Base-by-base conservation (phyloP, 2,888 invertebrate genomes). In the Pandemis corylana region DNA sequence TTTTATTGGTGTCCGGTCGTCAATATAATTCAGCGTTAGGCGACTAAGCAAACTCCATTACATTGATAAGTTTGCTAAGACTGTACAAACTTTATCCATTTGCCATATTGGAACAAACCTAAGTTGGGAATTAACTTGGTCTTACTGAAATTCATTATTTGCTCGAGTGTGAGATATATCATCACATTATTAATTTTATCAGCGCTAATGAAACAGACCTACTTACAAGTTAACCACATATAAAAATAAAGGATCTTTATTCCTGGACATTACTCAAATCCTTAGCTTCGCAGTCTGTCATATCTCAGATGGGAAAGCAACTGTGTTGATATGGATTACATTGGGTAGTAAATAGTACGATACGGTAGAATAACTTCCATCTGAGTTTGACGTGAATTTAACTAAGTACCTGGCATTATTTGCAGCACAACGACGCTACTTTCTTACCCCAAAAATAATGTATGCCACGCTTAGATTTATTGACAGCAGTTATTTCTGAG, bases 21-120 rank as follows among this genome's bases (percentile, higher is more conserved):
- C 64, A 67, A 67, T 71, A 65, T 72, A 28, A 77, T 68, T 72
- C 56, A 53, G 75, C 41, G 72, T 59, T 68, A 71, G 77, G 76
- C 78, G 78, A 84, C 85, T 83, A 80, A 80, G 81, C 82, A 81
- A 85, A 85, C 81, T 83, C 84, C 81, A 85, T 86, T 82, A 84
- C 80, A 80, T 83, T 84, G 81, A 86, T 87, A 85, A 84, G 84
- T 85, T 86, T 85, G 83, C 86, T 76, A 71, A 75, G 76, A 76
- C 76, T 63, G 82, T 83, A 64, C 77, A 79, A 81, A 83, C 79
- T 84, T 83, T 68, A 78, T 76, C 80, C 82, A 83, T 84, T 83
- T 81, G 79, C 80, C 80, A 78, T 80, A 80, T 79, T 80, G 79
- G 74, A 79, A 80, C 81, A 81, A 83, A 82, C 80, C 78, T 80